These are phyloP conservation scores for Torymus aiolomorphi DNA, from an alignment of 2,888 invertebrate species.

Conservation along the genomic window DNA sequence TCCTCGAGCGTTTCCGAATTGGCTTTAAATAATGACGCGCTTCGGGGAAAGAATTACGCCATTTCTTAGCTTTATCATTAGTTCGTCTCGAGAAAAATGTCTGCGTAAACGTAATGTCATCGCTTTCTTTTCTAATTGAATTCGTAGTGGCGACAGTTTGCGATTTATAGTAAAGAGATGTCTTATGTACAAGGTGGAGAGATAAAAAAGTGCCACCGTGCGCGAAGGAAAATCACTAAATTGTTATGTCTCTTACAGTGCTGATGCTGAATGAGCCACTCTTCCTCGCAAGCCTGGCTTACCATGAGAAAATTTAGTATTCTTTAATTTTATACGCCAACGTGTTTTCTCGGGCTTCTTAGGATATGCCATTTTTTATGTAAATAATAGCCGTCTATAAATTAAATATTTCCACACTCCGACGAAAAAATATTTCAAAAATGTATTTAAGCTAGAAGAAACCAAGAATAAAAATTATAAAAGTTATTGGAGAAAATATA, in stretches of 20 bases:
- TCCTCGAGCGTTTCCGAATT: slow-evolving; percentile 22
- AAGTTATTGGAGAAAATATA: too few species aligned
- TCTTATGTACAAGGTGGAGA: slow-evolving; percentile 65
- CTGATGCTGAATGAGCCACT: slow-evolving; percentile 38
- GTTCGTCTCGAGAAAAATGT: slow-evolving; percentile 19
- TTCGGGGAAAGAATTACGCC: slow-evolving; percentile 16
- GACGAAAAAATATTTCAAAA: too few species aligned
- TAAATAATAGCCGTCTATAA: too few species aligned
- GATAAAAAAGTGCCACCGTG: slow-evolving; percentile 61
- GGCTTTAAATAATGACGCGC: neutral
- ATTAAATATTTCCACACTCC: too few species aligned
- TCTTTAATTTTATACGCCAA: too few species aligned
- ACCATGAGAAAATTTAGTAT: too few species aligned
- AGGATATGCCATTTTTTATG: too few species aligned
- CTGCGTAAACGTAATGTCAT: slow-evolving; percentile 40
- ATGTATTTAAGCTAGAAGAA: too few species aligned
- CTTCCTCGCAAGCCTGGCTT: too few species aligned
- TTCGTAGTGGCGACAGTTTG: slow-evolving; percentile 55
- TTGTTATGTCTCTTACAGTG: slow-evolving; percentile 65
- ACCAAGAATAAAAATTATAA: too few species aligned
- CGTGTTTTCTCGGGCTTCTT: too few species aligned
- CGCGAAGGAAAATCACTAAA: slow-evolving; percentile 63
- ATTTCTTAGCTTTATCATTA: slow-evolving; percentile 30
- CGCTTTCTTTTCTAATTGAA: slow-evolving; percentile 60
- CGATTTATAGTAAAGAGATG: slow-evolving; percentile 66